These are phyloP conservation scores for Spongia lamella DNA, from an alignment of 37 sponge, comb jelly and placozoan species.

Conservation along the genomic window DNA sequence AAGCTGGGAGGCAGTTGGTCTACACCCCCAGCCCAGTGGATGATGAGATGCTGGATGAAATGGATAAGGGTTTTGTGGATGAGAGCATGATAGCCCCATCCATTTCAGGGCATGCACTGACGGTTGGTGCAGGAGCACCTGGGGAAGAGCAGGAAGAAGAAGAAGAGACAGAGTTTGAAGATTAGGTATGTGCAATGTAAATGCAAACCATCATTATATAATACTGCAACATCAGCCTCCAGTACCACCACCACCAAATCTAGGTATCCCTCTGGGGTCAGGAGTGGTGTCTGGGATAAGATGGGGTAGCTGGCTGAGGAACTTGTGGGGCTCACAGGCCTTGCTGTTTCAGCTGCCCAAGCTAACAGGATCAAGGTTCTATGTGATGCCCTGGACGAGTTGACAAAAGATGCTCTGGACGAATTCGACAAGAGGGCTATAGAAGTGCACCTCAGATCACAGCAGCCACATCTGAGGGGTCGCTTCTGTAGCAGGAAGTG, in stretches of 20 bases:
- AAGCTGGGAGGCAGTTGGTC: background rate
- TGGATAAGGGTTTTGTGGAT: constrained; percentile 40
- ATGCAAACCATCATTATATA: too few relatives aligned
- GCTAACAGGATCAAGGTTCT: constrained; percentile 10
- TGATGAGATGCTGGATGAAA: constrained; percentile 4
- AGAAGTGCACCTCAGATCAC: too few relatives aligned
- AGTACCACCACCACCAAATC: too few relatives aligned
- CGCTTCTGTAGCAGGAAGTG: too few relatives aligned
- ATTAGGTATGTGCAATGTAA: too few relatives aligned
- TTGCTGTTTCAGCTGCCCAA: constrained; percentile 6
- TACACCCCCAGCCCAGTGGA: background rate
- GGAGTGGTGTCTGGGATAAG: constrained; percentile 34
- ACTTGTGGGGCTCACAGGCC: background rate
- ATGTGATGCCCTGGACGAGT: background rate
- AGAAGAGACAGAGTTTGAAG: background rate
- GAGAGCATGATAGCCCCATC: too few relatives aligned
- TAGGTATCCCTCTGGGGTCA: background rate
- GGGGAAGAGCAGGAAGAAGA: background rate
- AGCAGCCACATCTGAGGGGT: too few relatives aligned
- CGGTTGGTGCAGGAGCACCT: too few relatives aligned
- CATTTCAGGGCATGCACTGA: too few relatives aligned
- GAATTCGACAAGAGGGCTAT: too few relatives aligned
- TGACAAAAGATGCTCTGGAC: too few relatives aligned
- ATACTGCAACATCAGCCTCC: too few relatives aligned
- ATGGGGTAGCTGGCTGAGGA: constrained; percentile 28